Conservation (phyloP, 2,113 vertebrate species). For the Sebastes schlegelii region DNA sequence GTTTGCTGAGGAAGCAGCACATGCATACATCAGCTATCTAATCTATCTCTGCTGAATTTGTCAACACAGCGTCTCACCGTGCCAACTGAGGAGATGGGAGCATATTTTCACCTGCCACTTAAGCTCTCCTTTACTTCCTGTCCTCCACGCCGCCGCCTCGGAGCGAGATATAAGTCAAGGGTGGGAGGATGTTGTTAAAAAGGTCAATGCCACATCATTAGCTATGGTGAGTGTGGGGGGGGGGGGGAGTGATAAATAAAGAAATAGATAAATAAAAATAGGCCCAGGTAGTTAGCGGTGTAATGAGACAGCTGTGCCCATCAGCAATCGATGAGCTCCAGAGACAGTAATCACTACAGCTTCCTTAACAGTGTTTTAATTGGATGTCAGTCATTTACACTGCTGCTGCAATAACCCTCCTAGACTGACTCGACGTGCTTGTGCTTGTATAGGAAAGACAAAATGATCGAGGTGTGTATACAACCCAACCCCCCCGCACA, state of each 20-base stretch:
- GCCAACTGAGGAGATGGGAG: conserved; percentile 1
- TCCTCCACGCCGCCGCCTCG: not conserved
- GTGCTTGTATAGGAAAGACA: conserved; percentile 5
- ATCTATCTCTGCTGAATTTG: conserved; percentile 40
- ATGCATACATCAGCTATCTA: conserved; percentile 36
- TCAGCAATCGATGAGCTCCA: conserved; percentile 72
- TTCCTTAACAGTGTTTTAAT: conserved; percentile 76
- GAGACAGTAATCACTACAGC: conserved; percentile 67
- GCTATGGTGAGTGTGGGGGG: conserved; percentile 9
- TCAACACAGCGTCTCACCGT: conserved; percentile 16
- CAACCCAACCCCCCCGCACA: too few relatives aligned
- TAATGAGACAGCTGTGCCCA: conserved; percentile 71
- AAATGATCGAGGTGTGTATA: conserved; percentile 23
- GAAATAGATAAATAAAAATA: conserved; percentile 70
- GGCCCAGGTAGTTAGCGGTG: conserved; percentile 66
- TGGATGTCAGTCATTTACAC: conserved; percentile 72
- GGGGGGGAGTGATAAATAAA: conserved; percentile 62
- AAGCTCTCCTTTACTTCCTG: conserved; percentile 2
- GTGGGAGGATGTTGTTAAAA: conserved; percentile 23
- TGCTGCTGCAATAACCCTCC: conserved; percentile 26
- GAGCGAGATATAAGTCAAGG: conserved; percentile 10
- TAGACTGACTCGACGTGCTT: not conserved
- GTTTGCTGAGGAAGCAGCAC: conserved; percentile 59
- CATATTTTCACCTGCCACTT: conserved; percentile 14
- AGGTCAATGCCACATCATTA: conserved; percentile 62